Evolutionary conservation across 1,140 invertebrate species (phyloP).

Genomic region (Leptonema lineaticorne): DNA sequence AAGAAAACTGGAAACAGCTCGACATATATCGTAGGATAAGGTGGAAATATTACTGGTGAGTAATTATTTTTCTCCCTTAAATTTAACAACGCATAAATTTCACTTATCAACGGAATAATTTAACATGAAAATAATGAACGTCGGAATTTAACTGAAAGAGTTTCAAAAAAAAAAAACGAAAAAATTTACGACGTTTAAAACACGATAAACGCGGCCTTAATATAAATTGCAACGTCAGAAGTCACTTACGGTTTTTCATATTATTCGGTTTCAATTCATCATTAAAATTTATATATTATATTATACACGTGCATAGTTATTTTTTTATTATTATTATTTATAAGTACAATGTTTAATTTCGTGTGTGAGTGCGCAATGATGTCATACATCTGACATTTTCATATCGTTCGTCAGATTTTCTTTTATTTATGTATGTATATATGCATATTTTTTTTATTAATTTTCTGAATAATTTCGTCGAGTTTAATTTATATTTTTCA

Average conservation of each 20-base stretch:
- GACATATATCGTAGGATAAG: slow-evolving; percentile 25
- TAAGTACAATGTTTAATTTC: not conserved
- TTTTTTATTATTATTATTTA: no score
- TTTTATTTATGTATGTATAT: not conserved
- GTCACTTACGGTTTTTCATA: not conserved
- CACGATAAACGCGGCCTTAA: no score
- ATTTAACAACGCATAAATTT: not conserved
- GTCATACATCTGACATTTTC: slow-evolving; percentile 11
- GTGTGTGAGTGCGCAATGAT: not conserved
- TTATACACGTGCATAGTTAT: not conserved
- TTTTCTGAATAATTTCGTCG: not conserved
- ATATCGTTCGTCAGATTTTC: not conserved
- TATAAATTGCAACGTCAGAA: not conserved
- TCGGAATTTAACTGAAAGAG: not conserved
- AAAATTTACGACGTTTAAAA: no score
- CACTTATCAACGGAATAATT: not conserved
- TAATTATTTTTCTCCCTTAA: not conserved
- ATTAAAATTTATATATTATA: not conserved
- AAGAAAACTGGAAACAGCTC: slow-evolving; percentile 24
- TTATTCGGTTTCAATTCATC: not conserved
- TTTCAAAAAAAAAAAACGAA: no score
- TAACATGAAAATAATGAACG: not conserved
- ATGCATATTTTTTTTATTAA: not conserved
- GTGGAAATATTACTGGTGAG: slow-evolving; percentile 26
- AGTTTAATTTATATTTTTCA: not conserved